Evolutionary conservation across 2,113 vertebrate genomes (phyloP), one percentile per base, ranked within the genome.

Genomic region (Mellivora capensis): DNA sequence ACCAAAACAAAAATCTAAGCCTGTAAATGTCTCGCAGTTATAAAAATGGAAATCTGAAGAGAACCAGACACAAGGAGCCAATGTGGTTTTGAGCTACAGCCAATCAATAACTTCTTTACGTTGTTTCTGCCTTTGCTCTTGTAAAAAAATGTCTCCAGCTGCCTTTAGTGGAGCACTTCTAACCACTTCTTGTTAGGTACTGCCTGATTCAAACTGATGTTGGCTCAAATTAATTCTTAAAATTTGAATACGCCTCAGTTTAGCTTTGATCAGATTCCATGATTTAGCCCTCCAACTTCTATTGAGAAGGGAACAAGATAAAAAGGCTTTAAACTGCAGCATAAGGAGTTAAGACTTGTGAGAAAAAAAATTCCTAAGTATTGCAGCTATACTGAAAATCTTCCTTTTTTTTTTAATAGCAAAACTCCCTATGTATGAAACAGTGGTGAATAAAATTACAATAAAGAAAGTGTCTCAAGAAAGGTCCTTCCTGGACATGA

Each of bases 201-300:
- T n/a, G 25, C 27, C 27, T 27, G 25, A 86, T n/a, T 91, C 64
- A 91, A 87, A 81, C 20, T 61, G 31, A 62, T 11, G 39, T 91
- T 81, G 87, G 89, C 21, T 91, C 82, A 69, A 95, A 80, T 79
- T 59, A 59, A 59, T 93, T 42, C 71, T 64, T 93, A 87, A 71
- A 81, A 71, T 80, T 71, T 86, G 59, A 80, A 86, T 72, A 71
- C 29, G n/a, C 39, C 34, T 84, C 57, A 57, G 37, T 90, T 74
- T 86, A 39, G 42, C 14, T 69, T 71, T 80, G n/a, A 95, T 31
- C 47, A 80, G 42, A 27, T 61, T 94, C 23, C 18, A 44, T 87
- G 11, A 69, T 69, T 91, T 88, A 85, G 54, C 31, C 62, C 62
- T 93, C 42, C 61, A 90, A 49, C 8, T 86, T 91, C 6, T 93